Evolutionary conservation across 1,140 invertebrate genomes (phyloP), one percentile per base, ranked within the genome.

Genomic region (Leptinotarsa texana): DNA sequence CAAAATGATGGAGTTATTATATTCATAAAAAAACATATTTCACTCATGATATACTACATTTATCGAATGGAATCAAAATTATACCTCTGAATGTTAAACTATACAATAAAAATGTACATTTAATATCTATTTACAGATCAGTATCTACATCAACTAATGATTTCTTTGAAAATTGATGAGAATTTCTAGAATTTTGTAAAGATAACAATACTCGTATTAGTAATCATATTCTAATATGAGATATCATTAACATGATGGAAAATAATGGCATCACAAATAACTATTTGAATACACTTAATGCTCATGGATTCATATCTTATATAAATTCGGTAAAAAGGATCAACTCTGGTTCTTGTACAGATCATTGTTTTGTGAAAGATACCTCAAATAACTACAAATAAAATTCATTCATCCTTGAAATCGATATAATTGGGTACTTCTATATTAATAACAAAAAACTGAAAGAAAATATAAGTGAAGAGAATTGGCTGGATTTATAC

Each of bases 231-330:
- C 22, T 63, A 8, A 15, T 22, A 24, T 3, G 22, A 63, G 63
- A 63, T 63, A 63, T 63, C 18, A 63, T 63, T 63, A 63, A 8
- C 11, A 63, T 63, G 5, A 63, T 63, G 63, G 11, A 63, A 13
- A 63, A 63, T 63, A 13, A 63, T 63, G 18, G 1, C 63, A 63
- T 63, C 63, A 63, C 21, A 3, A 63, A 63, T 63, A 63, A 63
- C 13, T 22, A 63, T 63, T 22, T 63, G 63, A 63, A 63, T 63
- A 24, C 1, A 6, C 13, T 63, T 63, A 63, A 6, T 63, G 63
- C 63, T 63, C 63, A 24, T 22, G n/a, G 63, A 63, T 63, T 63
- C 63, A 63, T 63, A 63, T 63, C 22, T 63, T 24, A 24, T 24
- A 24, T 24, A 24, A 4, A 24, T 24, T 24, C 24, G 3, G 3